A percentile compares a stretch with the other conserved stretches of the same genome.
These are phyloP conservation scores for Tamias sibiricus DNA, from an alignment of 2,113 vertebrate species.

Conservation along the genomic window DNA sequence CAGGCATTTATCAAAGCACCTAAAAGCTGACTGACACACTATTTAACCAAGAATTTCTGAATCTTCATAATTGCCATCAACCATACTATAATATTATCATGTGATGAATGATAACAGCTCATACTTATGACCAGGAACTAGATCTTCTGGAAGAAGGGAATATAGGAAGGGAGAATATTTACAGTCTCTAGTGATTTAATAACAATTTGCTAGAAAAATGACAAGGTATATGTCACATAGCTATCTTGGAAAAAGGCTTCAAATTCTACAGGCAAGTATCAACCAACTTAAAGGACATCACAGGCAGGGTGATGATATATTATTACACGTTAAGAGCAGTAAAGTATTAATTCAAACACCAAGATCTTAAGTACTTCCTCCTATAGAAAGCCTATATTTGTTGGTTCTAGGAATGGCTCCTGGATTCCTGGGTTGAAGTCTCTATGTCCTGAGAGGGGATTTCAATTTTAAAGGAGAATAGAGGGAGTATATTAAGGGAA, in stretches of 20 bases:
- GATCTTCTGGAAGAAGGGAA: not conserved
- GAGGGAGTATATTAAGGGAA: not conserved
- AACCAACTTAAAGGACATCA: not conserved
- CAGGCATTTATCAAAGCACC: not conserved
- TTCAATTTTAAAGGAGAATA: not conserved
- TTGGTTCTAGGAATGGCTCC: not conserved
- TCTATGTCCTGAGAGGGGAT: not conserved
- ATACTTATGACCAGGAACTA: not conserved
- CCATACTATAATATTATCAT: not conserved
- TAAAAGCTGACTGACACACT: not conserved
- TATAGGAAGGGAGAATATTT: not conserved
- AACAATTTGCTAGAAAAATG: not conserved
- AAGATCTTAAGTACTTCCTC: not conserved
- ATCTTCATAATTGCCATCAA: not conserved
- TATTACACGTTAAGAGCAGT: not conserved
- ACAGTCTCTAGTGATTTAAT: not conserved
- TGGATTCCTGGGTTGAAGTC: not conserved
- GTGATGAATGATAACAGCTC: not conserved
- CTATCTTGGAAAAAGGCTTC: not conserved
- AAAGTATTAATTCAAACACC: not conserved
- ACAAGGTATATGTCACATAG: not conserved
- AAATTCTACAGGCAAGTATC: not conserved
- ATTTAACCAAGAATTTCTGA: not conserved
- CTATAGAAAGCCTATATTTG: not conserved
- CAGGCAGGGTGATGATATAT: not conserved